Percentiles rank a stretch among this genome's conserved stretches.
These are phyloP conservation scores for Peucedramus taeniatus DNA, from an alignment of 2,113 vertebrate genomes.

Conservation along the genomic window DNA sequence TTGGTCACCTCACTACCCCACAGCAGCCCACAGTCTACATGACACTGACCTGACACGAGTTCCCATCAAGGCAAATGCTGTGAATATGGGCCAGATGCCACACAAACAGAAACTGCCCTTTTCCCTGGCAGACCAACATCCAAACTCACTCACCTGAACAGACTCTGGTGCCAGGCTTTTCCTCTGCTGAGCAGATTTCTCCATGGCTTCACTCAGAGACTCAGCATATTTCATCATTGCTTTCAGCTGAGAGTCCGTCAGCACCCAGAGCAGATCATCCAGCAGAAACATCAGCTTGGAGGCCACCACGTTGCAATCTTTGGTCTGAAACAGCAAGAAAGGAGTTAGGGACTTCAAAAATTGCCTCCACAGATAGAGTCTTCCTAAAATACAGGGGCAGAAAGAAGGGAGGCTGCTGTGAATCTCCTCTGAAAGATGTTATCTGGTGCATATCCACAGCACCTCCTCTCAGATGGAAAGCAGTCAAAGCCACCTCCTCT, in stretches of 20 bases:
- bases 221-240: constrained; percentile 97
- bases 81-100: background rate
- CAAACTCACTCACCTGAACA: constrained; percentile 53
- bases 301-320: constrained; percentile 94
- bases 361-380: background rate
- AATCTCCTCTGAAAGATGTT: background rate
- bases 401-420: background rate
- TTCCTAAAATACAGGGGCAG: background rate
- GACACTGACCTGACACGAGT: background rate
- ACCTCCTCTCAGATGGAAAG: background rate
- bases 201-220: constrained; percentile 93
- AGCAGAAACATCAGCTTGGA: constrained; percentile 95
- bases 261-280: constrained; percentile 96
- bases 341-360: background rate
- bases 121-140: background rate
- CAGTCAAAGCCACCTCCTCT: background rate
- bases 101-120: background rate
- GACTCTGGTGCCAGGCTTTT: constrained; percentile 81
- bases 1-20: background rate
- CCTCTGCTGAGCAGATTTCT: constrained; percentile 93
- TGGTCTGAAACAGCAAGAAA: constrained; percentile 76
- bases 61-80: background rate
- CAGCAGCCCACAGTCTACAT: background rate
- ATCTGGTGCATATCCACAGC: background rate
- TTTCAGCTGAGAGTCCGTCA: constrained; percentile 96